Conservation (phyloP, 2,888 invertebrate genomes). For the Urechis unicinctus region DNA sequence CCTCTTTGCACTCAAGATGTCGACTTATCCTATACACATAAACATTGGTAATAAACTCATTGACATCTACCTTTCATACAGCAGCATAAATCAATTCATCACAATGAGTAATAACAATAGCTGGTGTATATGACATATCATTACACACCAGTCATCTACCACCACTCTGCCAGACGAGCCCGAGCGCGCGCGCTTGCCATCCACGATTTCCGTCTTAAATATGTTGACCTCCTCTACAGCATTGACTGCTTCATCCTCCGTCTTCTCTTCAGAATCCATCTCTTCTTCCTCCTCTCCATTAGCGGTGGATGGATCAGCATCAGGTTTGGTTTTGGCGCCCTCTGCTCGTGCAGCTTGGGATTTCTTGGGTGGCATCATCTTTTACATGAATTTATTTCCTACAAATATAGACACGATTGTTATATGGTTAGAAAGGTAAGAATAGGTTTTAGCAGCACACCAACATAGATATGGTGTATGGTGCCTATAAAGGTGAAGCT, state of each 20-base stretch:
- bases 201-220: not conserved
- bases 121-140: no score
- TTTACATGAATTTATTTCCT: no score
- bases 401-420: no score
- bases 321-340: no score
- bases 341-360: constrained; percentile 16
- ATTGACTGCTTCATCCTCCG: not conserved
- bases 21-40: not conserved
- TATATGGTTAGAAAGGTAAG: no score
- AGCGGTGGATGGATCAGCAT: not conserved
- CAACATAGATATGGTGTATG: no score
- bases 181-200: not conserved
- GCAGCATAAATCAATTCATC: no score
- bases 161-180: not conserved
- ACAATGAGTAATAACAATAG: no score
- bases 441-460: no score
- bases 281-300: not conserved
- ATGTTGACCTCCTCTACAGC: not conserved
- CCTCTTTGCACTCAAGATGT: not conserved
- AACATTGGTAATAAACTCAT: no score
- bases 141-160: no score
- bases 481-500: no score
- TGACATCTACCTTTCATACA: not conserved
- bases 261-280: not conserved
- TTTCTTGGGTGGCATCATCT: constrained; percentile 22